Conservation (phyloP, 30 jellyfish, hydroid and myxozoan species). For the Sanderia malayensis region DNA sequence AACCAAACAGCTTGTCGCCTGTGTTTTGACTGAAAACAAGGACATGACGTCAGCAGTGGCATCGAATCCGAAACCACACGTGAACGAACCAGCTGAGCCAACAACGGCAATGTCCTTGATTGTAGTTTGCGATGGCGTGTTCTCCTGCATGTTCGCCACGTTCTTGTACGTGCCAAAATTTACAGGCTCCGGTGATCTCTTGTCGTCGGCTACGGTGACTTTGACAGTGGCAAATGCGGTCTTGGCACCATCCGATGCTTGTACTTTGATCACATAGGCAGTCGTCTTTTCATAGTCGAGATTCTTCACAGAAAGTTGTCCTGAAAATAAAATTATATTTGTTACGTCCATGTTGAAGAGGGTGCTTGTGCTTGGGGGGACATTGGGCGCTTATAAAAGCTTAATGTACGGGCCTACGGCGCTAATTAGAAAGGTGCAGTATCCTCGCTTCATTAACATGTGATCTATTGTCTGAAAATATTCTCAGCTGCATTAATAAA, state of each 20-base stretch:
- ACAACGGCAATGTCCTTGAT: constrained; percentile 54
- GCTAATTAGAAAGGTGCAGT: too few species aligned
- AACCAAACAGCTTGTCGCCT: constrained; percentile 64
- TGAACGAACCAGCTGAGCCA: constrained; percentile 59
- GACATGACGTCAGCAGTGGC: constrained; percentile 68
- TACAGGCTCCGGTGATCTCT: constrained; percentile 65
- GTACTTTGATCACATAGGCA: constrained; percentile 56
- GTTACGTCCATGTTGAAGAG: too few species aligned
- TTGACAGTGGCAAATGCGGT: constrained; percentile 65
- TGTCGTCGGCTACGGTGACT: constrained; percentile 67
- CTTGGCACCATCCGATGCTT: constrained; percentile 78
- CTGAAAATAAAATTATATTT: constrained; percentile 32
- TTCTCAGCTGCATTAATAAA: too few species aligned
- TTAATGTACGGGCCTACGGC: too few species aligned
- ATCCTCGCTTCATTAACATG: too few species aligned
- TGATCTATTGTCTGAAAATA: too few species aligned
- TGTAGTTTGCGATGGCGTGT: constrained; percentile 34
- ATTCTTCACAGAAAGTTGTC: constrained; percentile 84
- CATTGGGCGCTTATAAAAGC: too few species aligned
- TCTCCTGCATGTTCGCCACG: constrained; percentile 56
- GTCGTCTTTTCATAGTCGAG: constrained; percentile 67
- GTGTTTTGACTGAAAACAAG: constrained; percentile 63
- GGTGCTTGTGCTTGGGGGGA: too few species aligned
- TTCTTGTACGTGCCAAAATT: constrained; percentile 60
- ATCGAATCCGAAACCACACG: constrained; percentile 75